Evolutionary conservation across 1,140 invertebrate species (phyloP), one percentile per base, ranked within the genome.

Genomic region (Drosophila subobscura): DNA sequence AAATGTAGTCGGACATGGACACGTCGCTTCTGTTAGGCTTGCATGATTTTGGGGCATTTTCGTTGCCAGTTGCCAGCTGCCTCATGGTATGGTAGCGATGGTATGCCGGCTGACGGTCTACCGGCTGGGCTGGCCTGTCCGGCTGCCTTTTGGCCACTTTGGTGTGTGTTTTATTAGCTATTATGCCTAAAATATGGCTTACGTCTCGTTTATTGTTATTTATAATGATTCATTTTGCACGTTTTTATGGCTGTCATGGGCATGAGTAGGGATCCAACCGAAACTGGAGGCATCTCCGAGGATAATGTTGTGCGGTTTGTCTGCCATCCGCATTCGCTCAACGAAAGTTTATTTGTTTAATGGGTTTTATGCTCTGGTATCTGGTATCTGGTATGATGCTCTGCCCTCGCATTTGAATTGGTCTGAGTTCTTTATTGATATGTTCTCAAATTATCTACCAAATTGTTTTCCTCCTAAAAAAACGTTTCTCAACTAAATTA

Each of bases 201-300:
- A 84, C 80, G 80, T 84, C 72, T 78, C 76, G 76, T 85, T 84
- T 84, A 84, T 84, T 84, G 80, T 84, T 84, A 84, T 84, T 84
- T 84, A 84, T 84, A 85, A 85, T 85, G 80, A 79, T 84, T 79
- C 80, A 80, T 84, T 84, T 84, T 79, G 72, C 80, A 79, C 79
- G 64, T 83, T 85, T 85, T 84, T 85, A 84, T 85, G 80, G 80
- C 68, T 84, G 75, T 60, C 73, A 61, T 50, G 78, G 55, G 68
- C 50, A 12, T 72, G 70, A 72, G 42, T 61, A 66, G 75, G 79
- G 71, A 57, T 52, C 51, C 22, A 41, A 58, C 41, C 53, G 57
- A 55, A 29, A 52, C 14, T 52, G 44, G 49, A 44, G 40, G 71
- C 59, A 27, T 63, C 60, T 22, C 25, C 72, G 58, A 49, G 72